Base-by-base conservation (phyloP, 2,113 vertebrate species). In the Nymphicus hollandicus region DNA sequence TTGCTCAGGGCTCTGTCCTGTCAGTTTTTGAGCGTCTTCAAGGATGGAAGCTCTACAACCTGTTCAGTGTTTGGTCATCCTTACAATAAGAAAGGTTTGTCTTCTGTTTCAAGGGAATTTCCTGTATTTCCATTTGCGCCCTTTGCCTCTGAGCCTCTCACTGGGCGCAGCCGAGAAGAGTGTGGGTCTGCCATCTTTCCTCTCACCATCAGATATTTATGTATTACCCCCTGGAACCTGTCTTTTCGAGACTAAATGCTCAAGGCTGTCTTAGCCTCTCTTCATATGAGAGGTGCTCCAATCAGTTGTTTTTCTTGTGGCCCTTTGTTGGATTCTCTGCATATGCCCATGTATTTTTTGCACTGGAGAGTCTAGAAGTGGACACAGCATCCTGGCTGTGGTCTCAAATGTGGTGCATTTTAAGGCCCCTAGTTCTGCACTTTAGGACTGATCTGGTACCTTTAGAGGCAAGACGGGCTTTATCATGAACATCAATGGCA, bases 241-340 rank as follows among this genome's bases (percentile, higher is more conserved):
- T 78, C 18, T 43, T 89, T 77, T 68, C 22, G 43, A 79, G 43
- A 27, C 35, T 84, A 24, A 49, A 25, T 7, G 16, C 20, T 85
- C 18, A 9, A 0, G 1, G 24, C 7, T 2, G 13, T 43, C 72
- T 68, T 33, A 65, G 25, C 35, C 11, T 8, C 10, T 17, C 20
- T 49, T 64, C 2, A 0, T 19, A 16, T 13, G 31, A 39, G 14
- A 35, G n/a, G 6, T 69, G 28, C 28, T 53, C 31, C 50, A 11
- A 5, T 18, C 15, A 11, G 5, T n/a, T 49, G 35, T 5, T 27
- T 63, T 33, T 37, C 17, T 16, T 22, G 23, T 35, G 49, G 49
- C 43, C 16, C 33, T 7, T 47, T 55, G 25, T 35, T 37, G 35
- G 17, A 9, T 9, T 72, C 11, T 39, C 33, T 81, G 18, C 64